Evolutionary conservation across 2,888 invertebrate species (phyloP).

Genomic region (Dolichopus griseipennis): DNA sequence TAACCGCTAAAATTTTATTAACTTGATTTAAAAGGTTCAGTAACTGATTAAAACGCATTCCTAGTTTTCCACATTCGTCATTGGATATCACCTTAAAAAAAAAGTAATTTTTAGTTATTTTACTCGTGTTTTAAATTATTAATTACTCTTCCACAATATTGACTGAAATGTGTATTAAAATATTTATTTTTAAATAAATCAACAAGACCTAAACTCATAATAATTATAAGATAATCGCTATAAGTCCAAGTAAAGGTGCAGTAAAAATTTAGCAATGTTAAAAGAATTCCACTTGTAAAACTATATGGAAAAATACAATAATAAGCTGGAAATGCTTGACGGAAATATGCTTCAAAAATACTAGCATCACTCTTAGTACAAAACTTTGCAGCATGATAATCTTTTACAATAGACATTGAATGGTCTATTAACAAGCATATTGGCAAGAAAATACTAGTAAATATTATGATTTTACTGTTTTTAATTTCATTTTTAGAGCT

Average conservation of each 20-base stretch:
- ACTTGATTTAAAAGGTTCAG: slow-evolving; percentile 47
- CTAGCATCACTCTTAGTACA: too few species aligned
- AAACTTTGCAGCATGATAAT: too few species aligned
- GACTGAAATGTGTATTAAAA: slow-evolving; percentile 40
- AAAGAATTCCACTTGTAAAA: slow-evolving; percentile 45
- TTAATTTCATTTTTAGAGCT: slow-evolving; percentile 17
- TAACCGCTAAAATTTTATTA: slow-evolving; percentile 49
- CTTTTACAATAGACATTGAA: too few species aligned
- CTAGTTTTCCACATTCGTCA: slow-evolving; percentile 53
- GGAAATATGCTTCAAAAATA: slow-evolving; percentile 39
- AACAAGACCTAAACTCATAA: slow-evolving; percentile 54
- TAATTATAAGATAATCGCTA: slow-evolving; percentile 57
- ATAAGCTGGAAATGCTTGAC: slow-evolving; percentile 45
- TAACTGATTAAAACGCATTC: slow-evolving; percentile 50
- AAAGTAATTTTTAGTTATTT: neutral
- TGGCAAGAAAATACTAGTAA: slow-evolving; percentile 23
- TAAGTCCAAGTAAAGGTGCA: slow-evolving; percentile 60
- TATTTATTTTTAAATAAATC: slow-evolving; percentile 53
- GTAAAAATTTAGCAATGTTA: slow-evolving; percentile 35
- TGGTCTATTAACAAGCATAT: slow-evolving; percentile 44
- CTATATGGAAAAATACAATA: slow-evolving; percentile 46
- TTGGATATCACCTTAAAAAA: slow-evolving; percentile 50
- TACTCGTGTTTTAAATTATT: neutral
- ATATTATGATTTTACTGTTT: too few species aligned
- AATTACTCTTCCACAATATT: slow-evolving; percentile 22